phyloP scores from a whole-genome alignment of 1,140 invertebrate genomes.

The Ceratosolen solmsi region DNA sequence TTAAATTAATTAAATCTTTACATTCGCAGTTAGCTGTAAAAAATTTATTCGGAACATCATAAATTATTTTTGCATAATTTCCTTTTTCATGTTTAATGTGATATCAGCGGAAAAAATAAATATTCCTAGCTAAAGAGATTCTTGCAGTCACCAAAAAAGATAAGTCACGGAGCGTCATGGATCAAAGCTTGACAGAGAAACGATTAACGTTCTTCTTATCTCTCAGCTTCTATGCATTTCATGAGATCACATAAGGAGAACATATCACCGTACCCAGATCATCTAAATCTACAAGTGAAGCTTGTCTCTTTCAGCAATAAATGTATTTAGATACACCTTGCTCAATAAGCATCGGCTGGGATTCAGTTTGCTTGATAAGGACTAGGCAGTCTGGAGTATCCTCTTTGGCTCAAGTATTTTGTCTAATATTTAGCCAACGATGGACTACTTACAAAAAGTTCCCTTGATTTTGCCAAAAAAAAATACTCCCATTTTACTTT shows the following conservation, averaged over 20 bases:
- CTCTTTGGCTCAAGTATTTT: background rate
- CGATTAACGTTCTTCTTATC: constrained; percentile 17
- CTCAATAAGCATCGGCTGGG: background rate
- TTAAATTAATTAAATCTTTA: background rate
- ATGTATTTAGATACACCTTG: background rate
- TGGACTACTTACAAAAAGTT: background rate
- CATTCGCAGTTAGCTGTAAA: background rate
- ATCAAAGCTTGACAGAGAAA: constrained; percentile 1
- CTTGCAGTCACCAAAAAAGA: background rate
- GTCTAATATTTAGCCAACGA: background rate
- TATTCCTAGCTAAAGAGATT: background rate
- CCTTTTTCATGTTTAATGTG: background rate
- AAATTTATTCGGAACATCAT: background rate
- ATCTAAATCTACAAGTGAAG: background rate
- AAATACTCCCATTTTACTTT: too few species aligned
- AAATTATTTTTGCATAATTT: background rate
- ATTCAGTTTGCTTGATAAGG: background rate
- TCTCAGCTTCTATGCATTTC: background rate
- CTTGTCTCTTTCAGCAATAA: background rate
- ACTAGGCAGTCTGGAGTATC: background rate
- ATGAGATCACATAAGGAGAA: background rate
- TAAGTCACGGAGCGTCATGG: constrained; percentile 10
- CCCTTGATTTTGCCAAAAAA: too few species aligned
- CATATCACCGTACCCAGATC: background rate
- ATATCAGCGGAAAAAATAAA: background rate